These are phyloP conservation scores for Pipistrellus pygmaeus DNA, from an alignment of 2,797 vertebrate genomes.

Conservation along the genomic window DNA sequence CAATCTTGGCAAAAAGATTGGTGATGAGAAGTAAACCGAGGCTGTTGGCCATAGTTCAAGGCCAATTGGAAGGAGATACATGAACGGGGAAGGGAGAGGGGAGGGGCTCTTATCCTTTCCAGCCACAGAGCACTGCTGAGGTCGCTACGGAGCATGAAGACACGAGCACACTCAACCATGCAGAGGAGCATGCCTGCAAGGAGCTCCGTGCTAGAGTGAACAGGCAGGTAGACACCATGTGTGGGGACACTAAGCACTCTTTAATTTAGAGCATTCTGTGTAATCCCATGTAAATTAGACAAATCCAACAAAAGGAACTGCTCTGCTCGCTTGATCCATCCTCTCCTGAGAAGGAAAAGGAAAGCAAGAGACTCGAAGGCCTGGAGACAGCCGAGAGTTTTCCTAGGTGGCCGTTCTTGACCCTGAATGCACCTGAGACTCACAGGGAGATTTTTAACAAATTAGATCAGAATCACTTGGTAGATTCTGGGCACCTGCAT, in stretches of 20 bases:
- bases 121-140: neutral
- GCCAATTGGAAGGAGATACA: neutral
- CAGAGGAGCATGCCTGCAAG: rapidly evolving
- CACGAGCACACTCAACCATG: neutral
- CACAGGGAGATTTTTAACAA: neutral
- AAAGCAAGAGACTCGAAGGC: neutral
- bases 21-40: neutral
- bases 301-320: neutral
- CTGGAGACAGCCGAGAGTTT: neutral
- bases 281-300: neutral
- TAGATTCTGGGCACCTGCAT: neutral
- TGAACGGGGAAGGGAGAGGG: neutral
- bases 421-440: neutral
- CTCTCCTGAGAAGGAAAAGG: neutral
- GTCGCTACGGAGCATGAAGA: rapidly evolving
- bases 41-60: neutral
- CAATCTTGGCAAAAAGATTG: neutral
- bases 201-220: neutral
- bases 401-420: neutral
- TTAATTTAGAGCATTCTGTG: neutral
- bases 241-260: neutral
- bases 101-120: neutral
- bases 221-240: neutral
- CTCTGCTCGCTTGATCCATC: neutral
- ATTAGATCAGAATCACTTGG: neutral